A percentile compares a stretch with the other conserved stretches of the same genome.
phyloP scores from a whole-genome alignment of 2,797 vertebrate species.

The Poliocrania exsul region DNA sequence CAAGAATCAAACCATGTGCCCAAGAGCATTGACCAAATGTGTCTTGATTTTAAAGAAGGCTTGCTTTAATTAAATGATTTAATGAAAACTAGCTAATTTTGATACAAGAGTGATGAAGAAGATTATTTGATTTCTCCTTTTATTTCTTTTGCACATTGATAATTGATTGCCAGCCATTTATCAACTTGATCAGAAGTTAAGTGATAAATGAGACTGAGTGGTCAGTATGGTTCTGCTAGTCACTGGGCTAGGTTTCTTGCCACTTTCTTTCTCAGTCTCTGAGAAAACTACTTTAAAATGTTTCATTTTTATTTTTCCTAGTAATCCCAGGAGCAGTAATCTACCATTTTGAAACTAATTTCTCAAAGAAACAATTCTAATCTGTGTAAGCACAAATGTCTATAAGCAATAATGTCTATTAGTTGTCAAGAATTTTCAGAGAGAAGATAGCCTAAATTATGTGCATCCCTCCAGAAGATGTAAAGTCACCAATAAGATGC shows the following conservation, averaged over 20 bases:
- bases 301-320: not conserved
- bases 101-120: not conserved
- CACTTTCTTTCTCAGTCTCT: not conserved
- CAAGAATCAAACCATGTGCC: not conserved
- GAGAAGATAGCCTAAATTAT: not conserved
- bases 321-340: not conserved
- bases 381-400: not conserved
- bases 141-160: not conserved
- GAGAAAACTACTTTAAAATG: not conserved
- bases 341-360: not conserved
- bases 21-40: not conserved
- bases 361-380: not conserved
- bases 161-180: not conserved
- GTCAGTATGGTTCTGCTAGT: not conserved
- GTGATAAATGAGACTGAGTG: not conserved
- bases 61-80: not conserved
- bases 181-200: not conserved
- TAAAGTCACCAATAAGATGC: not conserved
- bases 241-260: not conserved
- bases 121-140: not conserved
- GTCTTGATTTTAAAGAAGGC: not conserved
- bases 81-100: not conserved
- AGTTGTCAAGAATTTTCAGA: not conserved
- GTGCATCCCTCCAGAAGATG: not conserved
- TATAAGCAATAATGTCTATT: not conserved